Percentiles rank a stretch among this genome's conserved stretches.
Conservation (phyloP, 1,140 invertebrate genomes). For the Pemphigus obesinymphae region DNA sequence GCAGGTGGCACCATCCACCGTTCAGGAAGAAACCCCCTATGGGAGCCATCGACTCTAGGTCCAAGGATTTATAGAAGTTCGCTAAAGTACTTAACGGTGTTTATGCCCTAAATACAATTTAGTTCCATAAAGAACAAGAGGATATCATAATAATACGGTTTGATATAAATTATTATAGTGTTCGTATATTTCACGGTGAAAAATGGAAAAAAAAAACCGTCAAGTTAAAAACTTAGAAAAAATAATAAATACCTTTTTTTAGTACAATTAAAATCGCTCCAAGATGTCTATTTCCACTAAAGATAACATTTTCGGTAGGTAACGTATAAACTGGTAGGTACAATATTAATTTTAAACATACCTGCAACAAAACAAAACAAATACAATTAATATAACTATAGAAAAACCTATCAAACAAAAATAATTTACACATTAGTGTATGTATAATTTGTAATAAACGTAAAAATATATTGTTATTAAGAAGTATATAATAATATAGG, state of each 20-base stretch:
- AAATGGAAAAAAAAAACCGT: no score
- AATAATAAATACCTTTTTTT: background rate
- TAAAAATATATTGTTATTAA: background rate
- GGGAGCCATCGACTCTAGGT: no score
- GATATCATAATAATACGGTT: no score
- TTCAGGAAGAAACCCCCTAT: no score
- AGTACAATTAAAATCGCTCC: background rate
- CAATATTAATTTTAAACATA: background rate
- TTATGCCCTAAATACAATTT: no score
- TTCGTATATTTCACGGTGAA: no score
- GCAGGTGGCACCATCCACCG: no score
- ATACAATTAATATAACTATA: background rate
- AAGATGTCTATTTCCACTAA: background rate
- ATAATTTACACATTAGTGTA: background rate
- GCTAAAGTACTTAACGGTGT: no score
- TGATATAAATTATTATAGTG: no score
- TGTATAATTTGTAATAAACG: background rate
- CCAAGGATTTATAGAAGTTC: no score
- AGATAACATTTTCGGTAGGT: background rate
- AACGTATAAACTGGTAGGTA: background rate
- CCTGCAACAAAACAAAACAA: slow-evolving; percentile 13
- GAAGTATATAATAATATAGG: background rate
- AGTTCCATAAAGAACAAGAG: no score
- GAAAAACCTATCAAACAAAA: background rate
- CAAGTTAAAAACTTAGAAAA: no score